Base-by-base conservation (phyloP, 2,888 invertebrate genomes). In the Hirtodrosophila cameraria region DNA sequence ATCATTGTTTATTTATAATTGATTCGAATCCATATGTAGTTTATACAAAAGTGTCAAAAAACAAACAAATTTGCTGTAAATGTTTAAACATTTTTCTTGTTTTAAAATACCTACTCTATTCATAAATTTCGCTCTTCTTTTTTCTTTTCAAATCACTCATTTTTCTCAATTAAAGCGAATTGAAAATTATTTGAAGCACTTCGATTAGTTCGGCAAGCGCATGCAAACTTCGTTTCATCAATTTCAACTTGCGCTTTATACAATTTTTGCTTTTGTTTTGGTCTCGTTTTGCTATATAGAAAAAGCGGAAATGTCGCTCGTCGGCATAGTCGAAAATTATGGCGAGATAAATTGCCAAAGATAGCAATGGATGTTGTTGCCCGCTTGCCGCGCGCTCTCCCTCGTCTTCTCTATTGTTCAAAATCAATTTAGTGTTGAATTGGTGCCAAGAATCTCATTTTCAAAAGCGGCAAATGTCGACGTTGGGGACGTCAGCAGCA, bases 371-470 rank as follows among this genome's bases (percentile, higher is more conserved):
- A 49, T 49, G 71, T 48, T 73, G 65, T 68, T 55, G 42, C 58
- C 48, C 39, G 33, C 35, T 43, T n/a, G n/a, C n/a, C n/a, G 41
- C 16, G n/a, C 35, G 35, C 42, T 49, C 33, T 27, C 13, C n/a
- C n/a, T n/a, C n/a, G n/a, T n/a, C n/a, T 50, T 20, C 49, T 55
- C 85, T 79, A 83, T 89, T 89, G 88, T 88, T 86, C 81, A 79
- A 89, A 89, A 88, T 89, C 89, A 89, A 89, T 89, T 89, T 88
- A 86, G 84, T 86, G 86, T 89, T 89, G 89, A 89, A 89, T 86
- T 88, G 86, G 84, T 88, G 89, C 89, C 89, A 89, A 89, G 83
- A 88, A 88, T 88, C 86, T 86, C 75, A 88, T 88, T 88, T 88
- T 87, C 83, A 78, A 85, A 75, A 72, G 58, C 68, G 38, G 46